Percentiles rank a stretch among this genome's conserved stretches.
Evolutionary conservation across 2,113 vertebrate species (phyloP).

Genomic region (Oriolus oriolus): DNA sequence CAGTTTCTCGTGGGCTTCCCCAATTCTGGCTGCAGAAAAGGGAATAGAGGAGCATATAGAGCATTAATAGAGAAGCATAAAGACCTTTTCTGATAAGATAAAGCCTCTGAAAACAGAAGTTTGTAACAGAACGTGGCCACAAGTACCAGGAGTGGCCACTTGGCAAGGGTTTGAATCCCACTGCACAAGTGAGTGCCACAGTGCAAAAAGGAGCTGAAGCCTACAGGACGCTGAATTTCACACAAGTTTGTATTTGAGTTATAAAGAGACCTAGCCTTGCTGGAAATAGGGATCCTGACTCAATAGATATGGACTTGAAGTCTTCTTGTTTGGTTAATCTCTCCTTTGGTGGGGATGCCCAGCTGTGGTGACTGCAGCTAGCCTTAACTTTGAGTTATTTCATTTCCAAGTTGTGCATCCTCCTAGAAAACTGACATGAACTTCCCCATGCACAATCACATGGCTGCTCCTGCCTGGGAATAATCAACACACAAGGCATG

Average conservation of each 20-base stretch:
- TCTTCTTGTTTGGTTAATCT: background rate
- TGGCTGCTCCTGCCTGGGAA: background rate
- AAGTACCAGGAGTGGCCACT: background rate
- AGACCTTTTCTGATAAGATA: background rate
- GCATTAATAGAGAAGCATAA: background rate
- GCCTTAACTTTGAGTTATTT: constrained; percentile 16
- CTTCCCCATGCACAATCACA: background rate
- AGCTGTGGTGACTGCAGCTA: background rate
- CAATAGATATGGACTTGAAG: background rate
- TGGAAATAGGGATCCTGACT: background rate
- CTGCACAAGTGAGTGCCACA: background rate
- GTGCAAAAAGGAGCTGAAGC: background rate
- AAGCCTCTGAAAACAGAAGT: background rate
- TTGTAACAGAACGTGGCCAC: accelerated
- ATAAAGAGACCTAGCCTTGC: background rate
- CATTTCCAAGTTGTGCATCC: constrained; percentile 68
- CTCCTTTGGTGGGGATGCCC: background rate
- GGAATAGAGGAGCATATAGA: background rate
- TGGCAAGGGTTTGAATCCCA: background rate
- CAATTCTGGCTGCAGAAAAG: constrained; percentile 69
- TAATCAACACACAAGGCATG: background rate
- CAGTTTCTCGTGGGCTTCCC: constrained; percentile 74
- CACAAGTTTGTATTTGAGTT: background rate
- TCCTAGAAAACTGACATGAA: constrained; percentile 29
- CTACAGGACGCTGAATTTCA: background rate